Conservation (phyloP, 2,797 vertebrate genomes). For the Acanthornis magna region DNA sequence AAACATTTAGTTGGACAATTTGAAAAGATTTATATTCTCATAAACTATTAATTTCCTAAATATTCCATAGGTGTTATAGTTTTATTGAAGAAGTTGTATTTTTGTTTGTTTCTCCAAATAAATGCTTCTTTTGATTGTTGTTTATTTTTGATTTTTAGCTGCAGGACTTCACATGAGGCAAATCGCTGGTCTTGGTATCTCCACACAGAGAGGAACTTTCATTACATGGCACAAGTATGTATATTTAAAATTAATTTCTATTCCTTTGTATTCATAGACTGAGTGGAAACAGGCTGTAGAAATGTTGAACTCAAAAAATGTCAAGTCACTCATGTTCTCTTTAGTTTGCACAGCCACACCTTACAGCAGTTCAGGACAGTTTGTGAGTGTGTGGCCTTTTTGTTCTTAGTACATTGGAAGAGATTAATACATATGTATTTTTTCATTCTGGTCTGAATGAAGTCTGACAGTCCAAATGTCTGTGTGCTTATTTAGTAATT, state of each 20-base stretch:
- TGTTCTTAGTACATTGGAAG: neutral
- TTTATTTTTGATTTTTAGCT: constrained; percentile 67
- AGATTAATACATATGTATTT: rapidly evolving
- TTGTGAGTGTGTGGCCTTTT: neutral
- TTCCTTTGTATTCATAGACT: neutral
- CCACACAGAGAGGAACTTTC: constrained; percentile 91
- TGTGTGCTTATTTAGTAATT: neutral
- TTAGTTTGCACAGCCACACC: neutral
- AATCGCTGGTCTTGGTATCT: constrained; percentile 88
- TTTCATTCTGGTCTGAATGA: neutral
- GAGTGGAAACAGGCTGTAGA: neutral
- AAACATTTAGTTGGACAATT: neutral
- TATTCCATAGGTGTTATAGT: neutral
- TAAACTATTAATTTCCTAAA: neutral
- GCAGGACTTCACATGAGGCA: constrained; percentile 87
- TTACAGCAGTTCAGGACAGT: neutral
- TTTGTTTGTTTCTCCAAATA: neutral
- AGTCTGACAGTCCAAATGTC: neutral
- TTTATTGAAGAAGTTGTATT: neutral
- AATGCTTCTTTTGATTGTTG: neutral
- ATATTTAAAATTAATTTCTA: neutral
- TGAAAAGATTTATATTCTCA: neutral
- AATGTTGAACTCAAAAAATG: neutral
- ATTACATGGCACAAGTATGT: constrained; percentile 93
- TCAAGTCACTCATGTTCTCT: neutral